Evolutionary conservation across 2,888 invertebrate genomes (phyloP), one percentile per base, ranked within the genome.

Genomic region (Polyploca ridens): DNA sequence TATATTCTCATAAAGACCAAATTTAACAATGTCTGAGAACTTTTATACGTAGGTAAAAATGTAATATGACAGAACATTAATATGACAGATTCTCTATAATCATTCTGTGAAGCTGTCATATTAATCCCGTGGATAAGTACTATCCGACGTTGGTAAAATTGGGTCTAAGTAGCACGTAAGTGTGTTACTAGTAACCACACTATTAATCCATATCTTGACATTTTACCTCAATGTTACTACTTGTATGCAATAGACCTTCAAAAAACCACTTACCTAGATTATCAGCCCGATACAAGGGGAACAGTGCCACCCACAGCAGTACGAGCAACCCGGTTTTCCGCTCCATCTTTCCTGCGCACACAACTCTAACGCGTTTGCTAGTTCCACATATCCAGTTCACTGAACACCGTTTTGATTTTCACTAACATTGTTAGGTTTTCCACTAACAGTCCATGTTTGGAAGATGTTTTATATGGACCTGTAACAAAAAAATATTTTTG

Each of bases 201-300:
- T 44, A 38, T 7, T 38, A 5, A n/a, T 38, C 5, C 38, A 38
- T 38, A 38, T 38, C 38, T 10, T 38, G 8, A 38, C 8, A 41
- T 11, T 13, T 13, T 13, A 41, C 13, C 13, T 41, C 13, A 41
- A 1, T 13, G 0, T 1, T 41, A 41, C 3, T 41, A 13, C 41
- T 13, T 41, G 7, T 13, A 38, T 10, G 2, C 38, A 38, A 38
- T 35, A 38, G 44, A 3, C 3, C 44, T 14, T 44, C 44, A 44
- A 65, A 59, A 65, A 59, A 65, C 62, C 54, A 86, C 90, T 91
- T 80, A 93, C 93, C 93, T 62, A 93, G 86, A 77, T 93, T 93
- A 81, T 93, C 93, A 69, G 93, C 93, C 69, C 90, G 84, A 72
- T 91, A 89, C 64, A 90, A 73, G 27, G 93, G 93, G 69, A 93